phyloP scores from a whole-genome alignment of 2,797 vertebrate species.

The Thalassophryne amazonica region DNA sequence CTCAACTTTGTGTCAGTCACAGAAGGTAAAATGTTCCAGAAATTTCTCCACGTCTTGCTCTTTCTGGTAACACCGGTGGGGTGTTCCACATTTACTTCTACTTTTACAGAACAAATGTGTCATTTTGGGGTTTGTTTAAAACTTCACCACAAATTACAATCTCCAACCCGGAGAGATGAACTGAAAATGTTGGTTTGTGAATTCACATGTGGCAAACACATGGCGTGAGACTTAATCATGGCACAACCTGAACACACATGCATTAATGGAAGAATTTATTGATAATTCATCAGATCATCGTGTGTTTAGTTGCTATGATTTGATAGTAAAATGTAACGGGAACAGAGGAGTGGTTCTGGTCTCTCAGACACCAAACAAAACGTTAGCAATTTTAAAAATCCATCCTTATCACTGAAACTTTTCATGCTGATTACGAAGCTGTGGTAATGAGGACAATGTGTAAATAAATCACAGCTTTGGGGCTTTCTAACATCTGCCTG shows the following conservation, averaged over 20 bases:
- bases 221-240: slow-evolving; percentile 13
- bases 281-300: not conserved
- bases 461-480: slow-evolving; percentile 13
- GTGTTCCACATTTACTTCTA: slow-evolving; percentile 18
- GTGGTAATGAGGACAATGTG: slow-evolving; percentile 3
- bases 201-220: slow-evolving; percentile 47
- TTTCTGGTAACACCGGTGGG: slow-evolving; percentile 43
- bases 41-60: slow-evolving; percentile 51
- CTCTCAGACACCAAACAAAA: not conserved
- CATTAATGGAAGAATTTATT: not conserved
- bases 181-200: slow-evolving; percentile 25
- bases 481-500: slow-evolving; percentile 49
- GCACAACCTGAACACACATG: not conserved
- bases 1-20: slow-evolving; percentile 4
- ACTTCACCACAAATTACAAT: not conserved
- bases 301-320: not conserved
- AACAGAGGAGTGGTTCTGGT: too few relatives aligned
- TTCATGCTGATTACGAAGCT: too few relatives aligned
- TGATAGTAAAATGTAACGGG: too few relatives aligned
- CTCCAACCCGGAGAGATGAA: slow-evolving; percentile 10
- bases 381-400: not conserved
- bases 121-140: slow-evolving; percentile 16
- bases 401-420: too few relatives aligned
- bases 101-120: slow-evolving; percentile 36
- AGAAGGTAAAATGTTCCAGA: slow-evolving; percentile 2